These are phyloP conservation scores for Gymnopithys bicolor DNA, from an alignment of 2,797 vertebrate genomes.

Conservation along the genomic window DNA sequence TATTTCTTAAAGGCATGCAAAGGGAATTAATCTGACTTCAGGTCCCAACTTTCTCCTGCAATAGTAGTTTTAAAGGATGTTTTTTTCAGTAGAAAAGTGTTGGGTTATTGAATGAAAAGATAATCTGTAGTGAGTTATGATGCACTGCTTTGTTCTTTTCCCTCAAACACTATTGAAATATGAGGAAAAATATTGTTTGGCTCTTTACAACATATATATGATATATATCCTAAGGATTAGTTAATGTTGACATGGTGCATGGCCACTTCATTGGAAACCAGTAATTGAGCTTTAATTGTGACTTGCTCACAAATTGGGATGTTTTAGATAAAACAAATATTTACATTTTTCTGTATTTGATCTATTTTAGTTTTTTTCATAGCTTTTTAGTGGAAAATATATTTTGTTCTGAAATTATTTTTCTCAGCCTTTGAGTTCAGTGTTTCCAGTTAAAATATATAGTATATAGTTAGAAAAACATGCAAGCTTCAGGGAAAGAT, in stretches of 20 bases:
- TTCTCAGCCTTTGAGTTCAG: constrained; percentile 58
- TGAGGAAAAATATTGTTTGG: constrained; percentile 47
- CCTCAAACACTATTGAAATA: constrained; percentile 73
- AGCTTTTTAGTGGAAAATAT: constrained; percentile 69
- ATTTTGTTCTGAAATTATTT: constrained; percentile 63
- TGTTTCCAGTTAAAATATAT: constrained; percentile 58
- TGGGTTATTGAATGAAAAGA: constrained; percentile 63
- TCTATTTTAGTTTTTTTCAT: constrained; percentile 59
- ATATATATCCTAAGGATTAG: constrained; percentile 40
- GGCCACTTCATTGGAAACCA: constrained; percentile 46
- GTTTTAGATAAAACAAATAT: constrained; percentile 66
- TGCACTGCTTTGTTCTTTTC: constrained; percentile 75
- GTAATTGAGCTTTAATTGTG: constrained; percentile 76
- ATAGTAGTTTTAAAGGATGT: constrained; percentile 71
- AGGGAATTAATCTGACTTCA: constrained; percentile 71
- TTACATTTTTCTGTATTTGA: constrained; percentile 66
- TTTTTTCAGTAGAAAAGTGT: constrained; percentile 63
- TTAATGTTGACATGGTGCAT: constrained; percentile 38
- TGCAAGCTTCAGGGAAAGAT: constrained; percentile 72
- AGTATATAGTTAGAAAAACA: constrained; percentile 58
- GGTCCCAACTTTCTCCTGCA: constrained; percentile 70
- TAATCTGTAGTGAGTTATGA: constrained; percentile 70
- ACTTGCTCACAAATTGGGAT: constrained; percentile 67
- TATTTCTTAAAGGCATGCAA: constrained; percentile 75
- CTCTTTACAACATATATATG: constrained; percentile 2